phyloP scores from a whole-genome alignment of 2,888 invertebrate genomes.

The Uloborus plumipes region DNA sequence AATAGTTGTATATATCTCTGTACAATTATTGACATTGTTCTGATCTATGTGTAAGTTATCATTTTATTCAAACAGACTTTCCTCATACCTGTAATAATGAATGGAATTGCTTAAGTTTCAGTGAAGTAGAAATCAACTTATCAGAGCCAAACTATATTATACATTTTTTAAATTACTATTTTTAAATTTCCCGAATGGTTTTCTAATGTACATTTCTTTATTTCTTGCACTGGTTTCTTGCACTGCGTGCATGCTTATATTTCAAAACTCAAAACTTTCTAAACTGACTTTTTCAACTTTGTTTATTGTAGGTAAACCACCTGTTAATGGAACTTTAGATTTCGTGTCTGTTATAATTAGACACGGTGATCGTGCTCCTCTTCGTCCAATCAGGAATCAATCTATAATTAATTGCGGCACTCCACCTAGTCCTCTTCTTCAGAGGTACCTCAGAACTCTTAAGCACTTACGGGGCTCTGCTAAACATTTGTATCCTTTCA shows the following conservation, averaged over 20 bases:
- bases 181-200: too few species aligned
- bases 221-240: neutral
- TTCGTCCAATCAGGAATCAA: conserved; percentile 85
- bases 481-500: conserved; percentile 76
- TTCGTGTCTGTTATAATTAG: conserved; percentile 81
- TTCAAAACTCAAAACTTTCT: too few species aligned
- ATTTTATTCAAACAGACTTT: too few species aligned
- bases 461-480: conserved; percentile 44
- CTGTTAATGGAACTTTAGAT: conserved; percentile 54
- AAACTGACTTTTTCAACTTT: neutral
- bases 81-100: too few species aligned
- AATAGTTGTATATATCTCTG: too few species aligned
- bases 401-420: conserved; percentile 82
- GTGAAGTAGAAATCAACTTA: too few species aligned
- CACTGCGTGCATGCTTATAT: too few species aligned
- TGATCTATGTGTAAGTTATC: too few species aligned
- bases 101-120: too few species aligned
- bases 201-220: neutral
- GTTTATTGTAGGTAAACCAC: conserved; percentile 41
- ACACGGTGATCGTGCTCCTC: conserved; percentile 90
- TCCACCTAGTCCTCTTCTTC: conserved; percentile 72
- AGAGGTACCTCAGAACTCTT: conserved; percentile 52
- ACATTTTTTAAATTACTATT: too few species aligned
- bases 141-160: too few species aligned
- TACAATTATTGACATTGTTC: too few species aligned